Evolutionary conservation across 2,797 vertebrate genomes (phyloP).

Genomic region (Coranthus polyacanthus): DNA sequence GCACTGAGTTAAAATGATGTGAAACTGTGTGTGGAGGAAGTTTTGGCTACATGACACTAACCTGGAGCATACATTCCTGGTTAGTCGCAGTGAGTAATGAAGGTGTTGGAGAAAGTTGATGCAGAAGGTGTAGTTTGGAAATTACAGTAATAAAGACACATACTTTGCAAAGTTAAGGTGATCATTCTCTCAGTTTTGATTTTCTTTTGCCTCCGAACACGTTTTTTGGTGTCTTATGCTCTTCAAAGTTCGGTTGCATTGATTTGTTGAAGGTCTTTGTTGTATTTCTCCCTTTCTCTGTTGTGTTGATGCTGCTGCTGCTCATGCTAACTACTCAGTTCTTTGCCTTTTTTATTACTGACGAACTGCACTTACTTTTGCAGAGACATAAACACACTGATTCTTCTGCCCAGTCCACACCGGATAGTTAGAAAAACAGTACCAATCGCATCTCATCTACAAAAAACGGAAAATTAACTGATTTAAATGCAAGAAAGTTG

Average conservation of each 20-base stretch:
- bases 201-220: no score
- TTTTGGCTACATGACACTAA: constrained; percentile 20
- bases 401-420: no score
- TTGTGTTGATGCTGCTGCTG: not conserved
- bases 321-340: not conserved
- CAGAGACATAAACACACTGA: no score
- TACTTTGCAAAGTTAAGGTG: not conserved
- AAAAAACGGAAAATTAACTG: not conserved
- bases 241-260: not conserved
- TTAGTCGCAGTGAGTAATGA: not conserved
- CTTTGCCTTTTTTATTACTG: not conserved
- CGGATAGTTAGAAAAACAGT: not conserved
- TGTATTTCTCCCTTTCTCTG: not conserved
- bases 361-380: not conserved
- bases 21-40: constrained; percentile 28
- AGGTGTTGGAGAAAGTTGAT: constrained; percentile 11
- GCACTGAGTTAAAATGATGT: constrained; percentile 45
- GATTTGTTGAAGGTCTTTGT: not conserved
- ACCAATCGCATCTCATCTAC: not conserved
- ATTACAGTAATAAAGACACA: not conserved
- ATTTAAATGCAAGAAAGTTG: constrained; percentile 15
- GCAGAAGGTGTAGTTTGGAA: not conserved
- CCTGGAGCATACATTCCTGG: constrained; percentile 14
- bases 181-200: not conserved
- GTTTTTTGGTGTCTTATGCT: no score